Conservation (phyloP, 1,140 invertebrate genomes). For the Drosophila oshimai region DNA sequence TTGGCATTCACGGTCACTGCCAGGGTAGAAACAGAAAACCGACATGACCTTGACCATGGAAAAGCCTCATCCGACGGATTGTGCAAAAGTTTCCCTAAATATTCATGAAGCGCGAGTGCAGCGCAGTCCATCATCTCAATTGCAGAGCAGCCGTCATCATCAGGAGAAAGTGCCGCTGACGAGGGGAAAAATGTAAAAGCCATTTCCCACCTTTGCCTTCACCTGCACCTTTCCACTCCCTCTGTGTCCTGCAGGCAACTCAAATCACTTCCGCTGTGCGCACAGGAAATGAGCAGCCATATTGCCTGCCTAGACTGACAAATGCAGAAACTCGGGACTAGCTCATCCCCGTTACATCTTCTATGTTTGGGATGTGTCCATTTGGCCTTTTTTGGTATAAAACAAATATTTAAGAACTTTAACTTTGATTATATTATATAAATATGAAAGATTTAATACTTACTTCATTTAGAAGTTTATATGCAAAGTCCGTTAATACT, state of each 20-base stretch:
- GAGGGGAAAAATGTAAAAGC: background rate
- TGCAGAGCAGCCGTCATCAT: conserved; percentile 23
- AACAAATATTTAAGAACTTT: background rate
- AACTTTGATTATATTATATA: too few relatives aligned
- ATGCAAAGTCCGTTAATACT: too few relatives aligned
- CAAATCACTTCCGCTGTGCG: conserved; percentile 62
- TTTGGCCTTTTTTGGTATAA: background rate
- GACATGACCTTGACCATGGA: conserved; percentile 16
- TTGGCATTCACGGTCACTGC: background rate
- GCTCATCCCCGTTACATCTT: background rate
- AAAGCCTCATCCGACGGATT: background rate
- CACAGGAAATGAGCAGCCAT: conserved; percentile 66
- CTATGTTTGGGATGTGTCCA: background rate
- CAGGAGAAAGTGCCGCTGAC: background rate
- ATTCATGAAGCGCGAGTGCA: conserved; percentile 28
- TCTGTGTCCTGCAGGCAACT: conserved; percentile 29
- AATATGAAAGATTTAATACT: too few relatives aligned
- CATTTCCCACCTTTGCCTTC: background rate
- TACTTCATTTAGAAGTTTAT: too few relatives aligned
- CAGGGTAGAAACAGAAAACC: background rate
- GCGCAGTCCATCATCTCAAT: conserved; percentile 32
- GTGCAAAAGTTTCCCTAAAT: conserved; percentile 23
- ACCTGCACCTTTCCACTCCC: background rate
- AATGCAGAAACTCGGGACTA: conserved; percentile 14
- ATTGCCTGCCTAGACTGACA: conserved; percentile 55